These are phyloP conservation scores for Syngnathus typhle DNA, from an alignment of 2,113 vertebrate genomes.

Conservation along the genomic window DNA sequence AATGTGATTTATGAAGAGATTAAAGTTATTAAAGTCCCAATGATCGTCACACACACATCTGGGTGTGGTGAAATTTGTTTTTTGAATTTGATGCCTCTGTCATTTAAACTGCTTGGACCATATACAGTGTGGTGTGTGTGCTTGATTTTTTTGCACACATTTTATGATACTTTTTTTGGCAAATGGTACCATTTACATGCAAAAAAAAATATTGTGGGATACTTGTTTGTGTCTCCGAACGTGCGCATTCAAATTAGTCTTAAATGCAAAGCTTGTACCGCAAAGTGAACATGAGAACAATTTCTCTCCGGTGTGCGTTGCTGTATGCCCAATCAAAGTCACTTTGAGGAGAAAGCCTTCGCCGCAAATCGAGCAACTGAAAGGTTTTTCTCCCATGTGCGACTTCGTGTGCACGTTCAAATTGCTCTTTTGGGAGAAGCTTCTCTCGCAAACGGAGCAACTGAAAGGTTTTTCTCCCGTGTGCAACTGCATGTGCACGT, in stretches of 20 bases:
- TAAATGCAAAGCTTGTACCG: conserved; percentile 10
- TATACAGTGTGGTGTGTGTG: too few relatives aligned
- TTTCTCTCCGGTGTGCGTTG: neutral
- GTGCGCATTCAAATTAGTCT: conserved; percentile 21
- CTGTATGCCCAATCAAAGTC: neutral
- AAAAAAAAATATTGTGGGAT: too few relatives aligned
- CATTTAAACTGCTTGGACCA: too few relatives aligned
- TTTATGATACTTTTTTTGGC: neutral
- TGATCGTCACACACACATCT: too few relatives aligned
- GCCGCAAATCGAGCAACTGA: neutral
- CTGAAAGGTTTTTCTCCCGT: conserved; percentile 1
- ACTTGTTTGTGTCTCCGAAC: conserved; percentile 16
- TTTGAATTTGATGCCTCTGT: too few relatives aligned
- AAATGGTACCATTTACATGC: too few relatives aligned
- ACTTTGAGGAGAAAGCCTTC: neutral
- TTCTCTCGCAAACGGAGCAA: neutral
- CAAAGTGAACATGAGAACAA: conserved; percentile 24
- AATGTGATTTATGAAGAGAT: too few relatives aligned
- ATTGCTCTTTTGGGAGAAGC: neutral
- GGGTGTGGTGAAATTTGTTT: too few relatives aligned
- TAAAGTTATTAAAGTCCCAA: too few relatives aligned
- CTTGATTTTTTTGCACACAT: neutral
- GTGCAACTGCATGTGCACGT: conserved; percentile 1
- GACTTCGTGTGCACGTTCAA: neutral
- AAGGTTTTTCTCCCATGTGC: conserved; percentile 1